Conservation (phyloP, 2,113 vertebrate genomes). For the Cyrtonyx montezumae region DNA sequence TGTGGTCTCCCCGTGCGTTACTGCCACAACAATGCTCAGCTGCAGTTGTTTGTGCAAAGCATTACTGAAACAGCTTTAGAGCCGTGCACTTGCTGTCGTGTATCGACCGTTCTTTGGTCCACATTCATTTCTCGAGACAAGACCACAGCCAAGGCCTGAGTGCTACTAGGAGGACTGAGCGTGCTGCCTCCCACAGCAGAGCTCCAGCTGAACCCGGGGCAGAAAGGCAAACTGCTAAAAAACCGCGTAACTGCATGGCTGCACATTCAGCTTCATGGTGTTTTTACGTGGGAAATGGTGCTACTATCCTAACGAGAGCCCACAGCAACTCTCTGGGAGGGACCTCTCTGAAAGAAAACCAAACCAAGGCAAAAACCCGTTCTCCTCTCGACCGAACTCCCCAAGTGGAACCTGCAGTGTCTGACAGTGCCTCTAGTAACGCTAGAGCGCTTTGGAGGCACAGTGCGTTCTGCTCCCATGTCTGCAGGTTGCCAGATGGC, state of each 20-base stretch:
- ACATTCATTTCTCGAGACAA: neutral
- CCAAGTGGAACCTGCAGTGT: neutral
- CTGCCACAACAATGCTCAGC: neutral
- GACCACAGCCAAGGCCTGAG: neutral
- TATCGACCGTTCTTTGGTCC: neutral
- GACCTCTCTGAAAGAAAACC: neutral
- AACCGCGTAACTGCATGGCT: accelerated
- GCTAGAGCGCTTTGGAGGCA: neutral
- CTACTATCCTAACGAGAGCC: neutral
- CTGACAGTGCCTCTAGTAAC: neutral
- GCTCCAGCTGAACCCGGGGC: neutral
- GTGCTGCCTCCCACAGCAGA: neutral
- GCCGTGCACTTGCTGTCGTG: neutral
- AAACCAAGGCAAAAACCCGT: neutral
- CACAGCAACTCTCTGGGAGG: neutral
- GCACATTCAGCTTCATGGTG: neutral
- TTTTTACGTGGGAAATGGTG: neutral
- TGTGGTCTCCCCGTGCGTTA: neutral
- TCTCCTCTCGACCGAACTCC: neutral
- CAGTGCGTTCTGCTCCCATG: neutral
- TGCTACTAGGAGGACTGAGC: accelerated
- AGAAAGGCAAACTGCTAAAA: neutral
- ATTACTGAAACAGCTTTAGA: neutral
- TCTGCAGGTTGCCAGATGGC: constrained; percentile 57
- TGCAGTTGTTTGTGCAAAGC: neutral